Evolutionary conservation across 2,113 vertebrate genomes (phyloP).

Genomic region (Puma concolor): DNA sequence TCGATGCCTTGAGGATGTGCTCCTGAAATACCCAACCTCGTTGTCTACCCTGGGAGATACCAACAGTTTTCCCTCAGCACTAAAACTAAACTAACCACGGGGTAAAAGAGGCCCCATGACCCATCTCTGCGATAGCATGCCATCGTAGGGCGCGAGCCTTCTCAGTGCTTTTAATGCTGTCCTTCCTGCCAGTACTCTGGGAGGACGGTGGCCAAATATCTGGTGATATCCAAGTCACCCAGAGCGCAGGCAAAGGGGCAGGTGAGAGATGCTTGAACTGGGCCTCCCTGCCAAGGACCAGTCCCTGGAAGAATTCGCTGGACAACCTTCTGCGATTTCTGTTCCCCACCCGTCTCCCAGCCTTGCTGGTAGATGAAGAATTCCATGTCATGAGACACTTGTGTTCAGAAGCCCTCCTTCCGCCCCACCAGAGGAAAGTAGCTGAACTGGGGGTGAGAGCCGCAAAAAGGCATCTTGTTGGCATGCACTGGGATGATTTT

Average conservation of each 20-base stretch:
- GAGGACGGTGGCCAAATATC: neutral
- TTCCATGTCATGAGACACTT: rapidly evolving
- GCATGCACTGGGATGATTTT: neutral
- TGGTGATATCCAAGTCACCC: neutral
- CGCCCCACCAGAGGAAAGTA: neutral
- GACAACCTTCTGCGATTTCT: neutral
- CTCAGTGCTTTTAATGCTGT: neutral
- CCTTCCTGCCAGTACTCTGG: neutral
- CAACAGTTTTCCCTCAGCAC: neutral
- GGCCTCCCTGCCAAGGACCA: neutral
- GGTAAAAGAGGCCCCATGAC: neutral
- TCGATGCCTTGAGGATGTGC: neutral
- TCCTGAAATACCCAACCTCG: neutral
- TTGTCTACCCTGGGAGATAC: neutral
- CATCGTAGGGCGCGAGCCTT: neutral
- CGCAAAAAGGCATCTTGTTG: too few relatives aligned
- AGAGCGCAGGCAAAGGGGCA: neutral
- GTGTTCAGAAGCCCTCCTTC: neutral
- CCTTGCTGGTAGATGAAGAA: neutral
- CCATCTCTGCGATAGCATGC: neutral
- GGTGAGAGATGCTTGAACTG: neutral
- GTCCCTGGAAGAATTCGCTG: neutral
- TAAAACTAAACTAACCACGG: neutral
- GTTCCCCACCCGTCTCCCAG: neutral
- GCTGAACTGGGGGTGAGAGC: neutral